Evolutionary conservation across 2,113 vertebrate genomes (phyloP), one percentile per base, ranked within the genome.

Genomic region (Serilophus lunatus): DNA sequence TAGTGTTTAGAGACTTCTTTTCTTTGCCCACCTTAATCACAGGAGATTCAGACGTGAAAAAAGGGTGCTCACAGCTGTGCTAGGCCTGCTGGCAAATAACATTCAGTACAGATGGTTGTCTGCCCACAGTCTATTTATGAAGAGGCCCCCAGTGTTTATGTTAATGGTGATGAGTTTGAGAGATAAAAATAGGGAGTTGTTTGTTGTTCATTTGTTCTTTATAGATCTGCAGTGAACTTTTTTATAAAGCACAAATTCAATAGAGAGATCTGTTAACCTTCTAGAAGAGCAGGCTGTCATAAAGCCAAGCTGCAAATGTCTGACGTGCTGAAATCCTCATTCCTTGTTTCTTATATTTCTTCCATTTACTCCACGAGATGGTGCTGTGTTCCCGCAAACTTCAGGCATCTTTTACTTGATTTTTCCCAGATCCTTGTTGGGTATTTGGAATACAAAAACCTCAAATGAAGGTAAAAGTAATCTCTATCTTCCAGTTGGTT

Each of bases 151-250:
- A 93, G 89, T 97, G 97, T 98, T 98, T 98, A 96, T 96, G 92
- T 97, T 98, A 96, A 94, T 51, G 17, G 88, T 88, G 93, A 95
- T 96, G 95, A 91, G 95, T 95, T 97, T 96, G 88, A 75, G 88
- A 87, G 96, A 96, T 98, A 98, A 98, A 98, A 98, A 98, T 97
- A 98, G 97, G 88, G 92, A 97, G 89, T 92, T 97, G 94, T 97
- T 98, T 97, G 96, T 97, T 97, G 97, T 98, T 97, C 96, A 95
- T 95, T 97, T 97, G 96, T 97, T 97, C 97, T 98, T 97, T 97
- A 91, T 96, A 96, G 93, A 96, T 91, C 92, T 96, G 91, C 47
- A 96, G 84, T 95, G 97, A 97, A 96, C 93, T 97, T 96, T 92
- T 91, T 94, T 94, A 47, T 90, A 78, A 97, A 94, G 90, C 84